These are phyloP conservation scores for Oreochromis aureus DNA, from an alignment of 2,113 vertebrate species.

Conservation along the genomic window DNA sequence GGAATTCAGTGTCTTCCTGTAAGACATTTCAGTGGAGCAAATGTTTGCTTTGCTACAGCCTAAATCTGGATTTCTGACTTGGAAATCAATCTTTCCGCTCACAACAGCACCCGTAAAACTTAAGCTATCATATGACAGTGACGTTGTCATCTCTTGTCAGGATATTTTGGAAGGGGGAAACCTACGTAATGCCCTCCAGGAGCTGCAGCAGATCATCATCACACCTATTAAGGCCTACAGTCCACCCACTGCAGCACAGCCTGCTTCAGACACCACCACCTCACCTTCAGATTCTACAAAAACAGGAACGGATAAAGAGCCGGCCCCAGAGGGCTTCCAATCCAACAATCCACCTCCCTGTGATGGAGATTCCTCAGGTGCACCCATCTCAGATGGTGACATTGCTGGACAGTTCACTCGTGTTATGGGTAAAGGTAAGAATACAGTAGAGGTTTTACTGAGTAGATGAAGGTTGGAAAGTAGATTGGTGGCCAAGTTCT, in stretches of 20 bases:
- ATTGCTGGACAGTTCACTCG: slow-evolving; percentile 92
- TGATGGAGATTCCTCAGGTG: slow-evolving; percentile 80
- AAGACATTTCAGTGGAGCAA: not conserved
- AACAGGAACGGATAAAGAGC: slow-evolving; percentile 75
- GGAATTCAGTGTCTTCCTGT: not conserved
- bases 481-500: not conserved
- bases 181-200: slow-evolving; percentile 86
- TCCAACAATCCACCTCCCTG: slow-evolving; percentile 77
- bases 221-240: slow-evolving; percentile 88
- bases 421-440: slow-evolving; percentile 91
- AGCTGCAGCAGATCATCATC: slow-evolving; percentile 89
- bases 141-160: slow-evolving; percentile 50
- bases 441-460: not conserved
- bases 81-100: not conserved
- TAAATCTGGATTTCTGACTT: not conserved
- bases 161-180: slow-evolving; percentile 94
- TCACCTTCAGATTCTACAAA: slow-evolving; percentile 66
- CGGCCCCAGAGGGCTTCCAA: slow-evolving; percentile 73
- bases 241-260: slow-evolving; percentile 65
- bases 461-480: not conserved
- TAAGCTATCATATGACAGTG: not conserved
- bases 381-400: slow-evolving; percentile 86
- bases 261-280: slow-evolving; percentile 43
- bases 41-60: not conserved
- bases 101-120: not conserved